These are phyloP conservation scores for Misgurnus anguillicaudatus DNA, from an alignment of 2,113 vertebrate species.

Conservation along the genomic window DNA sequence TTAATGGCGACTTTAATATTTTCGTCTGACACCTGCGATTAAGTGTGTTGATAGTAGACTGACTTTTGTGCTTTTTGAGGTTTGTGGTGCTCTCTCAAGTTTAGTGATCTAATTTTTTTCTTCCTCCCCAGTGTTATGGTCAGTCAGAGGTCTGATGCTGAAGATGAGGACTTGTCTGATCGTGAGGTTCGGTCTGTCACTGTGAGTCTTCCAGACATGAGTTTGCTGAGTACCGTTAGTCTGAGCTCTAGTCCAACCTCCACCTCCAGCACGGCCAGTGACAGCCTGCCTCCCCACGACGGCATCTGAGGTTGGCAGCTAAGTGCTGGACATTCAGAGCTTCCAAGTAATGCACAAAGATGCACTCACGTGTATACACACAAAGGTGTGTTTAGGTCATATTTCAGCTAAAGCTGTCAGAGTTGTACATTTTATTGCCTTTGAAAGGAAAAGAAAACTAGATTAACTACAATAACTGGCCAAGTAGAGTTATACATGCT, in stretches of 20 bases:
- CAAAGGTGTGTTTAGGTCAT: background rate
- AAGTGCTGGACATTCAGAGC: slow-evolving; percentile 17
- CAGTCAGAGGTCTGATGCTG: slow-evolving; percentile 45
- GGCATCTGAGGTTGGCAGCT: slow-evolving; percentile 22
- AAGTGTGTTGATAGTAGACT: too few relatives aligned
- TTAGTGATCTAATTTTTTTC: background rate
- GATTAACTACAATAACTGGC: slow-evolving; percentile 7
- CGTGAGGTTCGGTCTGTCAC: slow-evolving; percentile 54
- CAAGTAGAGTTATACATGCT: slow-evolving; percentile 22
- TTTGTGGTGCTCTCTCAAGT: too few relatives aligned
- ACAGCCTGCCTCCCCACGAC: slow-evolving; percentile 28
- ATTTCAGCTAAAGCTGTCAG: background rate
- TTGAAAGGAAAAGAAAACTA: slow-evolving; percentile 1
- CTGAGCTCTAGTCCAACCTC: slow-evolving; percentile 33
- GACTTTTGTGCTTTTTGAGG: too few relatives aligned
- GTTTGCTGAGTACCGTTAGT: slow-evolving; percentile 42
- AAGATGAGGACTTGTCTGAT: slow-evolving; percentile 55
- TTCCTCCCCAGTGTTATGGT: slow-evolving; percentile 32
- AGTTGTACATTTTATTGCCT: background rate
- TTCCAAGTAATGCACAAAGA: slow-evolving; percentile 28
- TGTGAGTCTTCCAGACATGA: slow-evolving; percentile 54
- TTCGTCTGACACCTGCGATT: too few relatives aligned
- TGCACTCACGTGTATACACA: background rate
- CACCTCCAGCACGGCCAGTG: slow-evolving; percentile 38
- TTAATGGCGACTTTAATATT: too few relatives aligned